Evolutionary conservation across 2,113 vertebrate species (phyloP), one percentile per base, ranked within the genome.

Genomic region (Nothocercus nigrocapillus): DNA sequence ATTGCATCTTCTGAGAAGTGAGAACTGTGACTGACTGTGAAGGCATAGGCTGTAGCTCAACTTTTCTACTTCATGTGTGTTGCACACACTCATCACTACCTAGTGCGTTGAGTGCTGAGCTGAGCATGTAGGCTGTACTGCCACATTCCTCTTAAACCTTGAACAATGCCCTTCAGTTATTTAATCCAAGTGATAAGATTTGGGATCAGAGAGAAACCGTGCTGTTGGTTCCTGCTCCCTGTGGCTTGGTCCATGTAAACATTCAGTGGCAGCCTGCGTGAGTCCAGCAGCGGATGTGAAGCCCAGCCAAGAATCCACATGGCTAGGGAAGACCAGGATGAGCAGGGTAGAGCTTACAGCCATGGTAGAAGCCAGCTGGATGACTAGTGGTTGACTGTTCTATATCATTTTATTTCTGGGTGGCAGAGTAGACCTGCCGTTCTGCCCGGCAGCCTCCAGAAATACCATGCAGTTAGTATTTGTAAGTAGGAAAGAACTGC

Each of bases 41-140:
- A 32, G 21, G n/a, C 45, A 5, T 2, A 22, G 36, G 1, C 17
- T 17, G 22, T 13, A 70, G 5, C 42, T 64, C 1, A 2, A 8
- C 32, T 53, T 67, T 16, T n/a, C 63, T 45, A 0, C 47, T 45
- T 34, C 4, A 0, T 2, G 1, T 17, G 2, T 2, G 5, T 28
- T 14, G 2, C 20, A 1, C 7, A 8, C 34, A 3, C 7, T 58
- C 6, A 0, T 2, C 5, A 18, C 8, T 42, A 25, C 18, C 22
- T 1, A 3, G 13, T 42, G 30, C 15, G 2, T 7, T 59, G 5
- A 17, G 34, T 44, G 21, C 21, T 7, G 1, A 7, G 15, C 54
- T 18, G 36, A 32, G 0, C 19, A 1, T 0, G 1, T 2, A 2
- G n/a, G 11, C 54, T 42, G 1, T 11, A 2, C 47, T 1, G 2